Evolutionary conservation across 2,113 vertebrate genomes (phyloP).

Genomic region (Felis catus): DNA sequence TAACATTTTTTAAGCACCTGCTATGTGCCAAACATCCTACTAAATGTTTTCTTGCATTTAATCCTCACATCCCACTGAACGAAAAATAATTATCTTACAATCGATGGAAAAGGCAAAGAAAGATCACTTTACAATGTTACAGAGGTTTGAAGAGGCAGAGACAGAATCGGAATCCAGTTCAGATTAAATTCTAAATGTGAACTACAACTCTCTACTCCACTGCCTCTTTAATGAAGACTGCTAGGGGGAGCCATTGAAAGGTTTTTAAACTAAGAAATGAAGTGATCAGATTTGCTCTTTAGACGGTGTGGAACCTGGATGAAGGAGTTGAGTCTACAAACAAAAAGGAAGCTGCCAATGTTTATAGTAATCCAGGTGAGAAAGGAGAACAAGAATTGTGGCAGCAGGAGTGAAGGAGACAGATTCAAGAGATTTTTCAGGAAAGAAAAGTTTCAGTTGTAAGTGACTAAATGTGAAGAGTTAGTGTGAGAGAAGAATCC

Average conservation of each 20-base stretch:
- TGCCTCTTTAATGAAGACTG: conserved; percentile 64
- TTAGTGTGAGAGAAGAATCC: conserved; percentile 29
- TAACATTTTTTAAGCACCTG: conserved; percentile 26
- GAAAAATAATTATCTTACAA: conserved; percentile 4
- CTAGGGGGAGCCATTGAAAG: conserved; percentile 76
- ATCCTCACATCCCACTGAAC: neutral
- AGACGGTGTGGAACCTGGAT: neutral
- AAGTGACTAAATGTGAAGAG: conserved; percentile 1
- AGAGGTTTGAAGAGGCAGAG: neutral
- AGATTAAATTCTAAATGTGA: conserved; percentile 16
- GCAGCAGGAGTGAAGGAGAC: neutral
- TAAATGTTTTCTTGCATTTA: conserved; percentile 7
- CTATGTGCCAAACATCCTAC: neutral
- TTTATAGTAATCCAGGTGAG: neutral
- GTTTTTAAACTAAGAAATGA: conserved; percentile 66
- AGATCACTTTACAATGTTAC: neutral
- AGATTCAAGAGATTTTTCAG: neutral
- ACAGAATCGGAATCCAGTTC: conserved; percentile 10
- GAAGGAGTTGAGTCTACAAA: neutral
- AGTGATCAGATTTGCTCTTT: conserved; percentile 42
- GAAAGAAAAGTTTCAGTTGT: neutral
- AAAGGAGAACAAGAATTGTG: neutral
- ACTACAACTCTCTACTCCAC: neutral
- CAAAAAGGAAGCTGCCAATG: neutral
- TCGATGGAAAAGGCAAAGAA: neutral